These are phyloP conservation scores for Chaetura pelagica DNA, from an alignment of 2,113 vertebrate genomes.

Conservation along the genomic window DNA sequence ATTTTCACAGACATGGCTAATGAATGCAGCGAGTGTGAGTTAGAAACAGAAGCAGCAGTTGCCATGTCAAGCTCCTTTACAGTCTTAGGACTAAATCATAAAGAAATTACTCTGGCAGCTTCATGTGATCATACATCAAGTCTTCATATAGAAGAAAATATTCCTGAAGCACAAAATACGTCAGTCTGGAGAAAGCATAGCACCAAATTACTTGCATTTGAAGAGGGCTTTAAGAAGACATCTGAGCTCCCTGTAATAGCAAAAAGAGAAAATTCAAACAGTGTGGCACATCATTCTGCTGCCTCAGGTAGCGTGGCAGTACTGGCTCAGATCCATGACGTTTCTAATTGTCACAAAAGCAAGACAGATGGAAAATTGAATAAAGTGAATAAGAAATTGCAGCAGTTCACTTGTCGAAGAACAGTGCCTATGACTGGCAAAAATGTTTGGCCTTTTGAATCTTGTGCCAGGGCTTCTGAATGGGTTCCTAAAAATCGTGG, in stretches of 20 bases:
- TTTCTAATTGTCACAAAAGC: neutral
- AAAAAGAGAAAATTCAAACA: slow-evolving; percentile 16
- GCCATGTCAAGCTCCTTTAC: neutral
- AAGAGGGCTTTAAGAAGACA: slow-evolving; percentile 7
- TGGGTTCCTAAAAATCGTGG: slow-evolving; percentile 36
- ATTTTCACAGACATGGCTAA: neutral
- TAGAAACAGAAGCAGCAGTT: slow-evolving; percentile 16
- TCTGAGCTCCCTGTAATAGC: neutral
- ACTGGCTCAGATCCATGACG: neutral
- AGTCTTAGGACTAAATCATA: slow-evolving; percentile 3
- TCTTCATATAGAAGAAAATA: neutral
- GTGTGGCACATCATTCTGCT: neutral
- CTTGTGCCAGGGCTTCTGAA: slow-evolving; percentile 78
- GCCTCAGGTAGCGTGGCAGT: neutral
- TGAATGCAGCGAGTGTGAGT: neutral
- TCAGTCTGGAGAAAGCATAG: neutral
- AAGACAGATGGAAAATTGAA: neutral
- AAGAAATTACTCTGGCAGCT: neutral
- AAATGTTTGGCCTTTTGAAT: slow-evolving; percentile 73
- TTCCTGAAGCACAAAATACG: neutral
- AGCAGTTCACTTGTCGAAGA: slow-evolving; percentile 68
- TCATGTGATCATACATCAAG: neutral
- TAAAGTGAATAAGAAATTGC: slow-evolving; percentile 1
- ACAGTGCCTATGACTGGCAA: slow-evolving; percentile 76
- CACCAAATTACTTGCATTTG: neutral